These are phyloP conservation scores for Terrapene triunguis DNA, from an alignment of 2,113 vertebrate species.

Conservation along the genomic window DNA sequence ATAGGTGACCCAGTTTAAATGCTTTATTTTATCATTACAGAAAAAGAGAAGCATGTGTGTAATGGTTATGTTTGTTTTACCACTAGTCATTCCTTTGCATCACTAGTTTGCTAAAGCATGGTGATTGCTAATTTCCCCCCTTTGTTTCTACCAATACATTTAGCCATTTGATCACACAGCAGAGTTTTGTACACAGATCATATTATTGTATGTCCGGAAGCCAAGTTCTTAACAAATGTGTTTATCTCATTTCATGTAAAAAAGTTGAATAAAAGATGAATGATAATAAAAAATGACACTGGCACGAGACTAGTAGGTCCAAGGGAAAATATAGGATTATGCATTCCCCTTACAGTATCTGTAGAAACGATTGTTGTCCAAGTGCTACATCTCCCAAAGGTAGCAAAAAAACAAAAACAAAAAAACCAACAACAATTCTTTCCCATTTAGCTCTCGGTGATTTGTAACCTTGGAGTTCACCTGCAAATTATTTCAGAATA, in stretches of 20 bases:
- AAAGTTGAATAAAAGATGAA: background rate
- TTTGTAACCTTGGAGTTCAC: background rate
- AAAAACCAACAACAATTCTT: background rate
- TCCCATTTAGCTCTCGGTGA: background rate
- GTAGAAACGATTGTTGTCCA: background rate
- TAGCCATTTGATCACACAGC: background rate
- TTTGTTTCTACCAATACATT: background rate
- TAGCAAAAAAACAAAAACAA: background rate
- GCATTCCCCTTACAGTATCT: background rate
- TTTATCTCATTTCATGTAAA: background rate
- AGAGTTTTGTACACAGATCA: background rate
- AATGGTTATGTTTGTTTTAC: background rate
- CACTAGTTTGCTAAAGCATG: background rate
- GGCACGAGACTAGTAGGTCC: background rate
- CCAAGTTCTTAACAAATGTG: background rate
- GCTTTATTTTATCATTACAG: background rate
- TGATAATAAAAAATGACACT: background rate
- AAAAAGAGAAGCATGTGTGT: background rate
- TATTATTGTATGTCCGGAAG: background rate
- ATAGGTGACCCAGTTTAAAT: background rate
- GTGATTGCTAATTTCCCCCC: conserved; percentile 5
- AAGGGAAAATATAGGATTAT: conserved; percentile 17
- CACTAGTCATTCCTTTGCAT: background rate
- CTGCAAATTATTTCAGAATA: background rate
- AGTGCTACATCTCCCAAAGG: background rate